Evolutionary conservation across 1,140 invertebrate genomes (phyloP), one percentile per base, ranked within the genome.

Genomic region (Dendroctonus ponderosae): DNA sequence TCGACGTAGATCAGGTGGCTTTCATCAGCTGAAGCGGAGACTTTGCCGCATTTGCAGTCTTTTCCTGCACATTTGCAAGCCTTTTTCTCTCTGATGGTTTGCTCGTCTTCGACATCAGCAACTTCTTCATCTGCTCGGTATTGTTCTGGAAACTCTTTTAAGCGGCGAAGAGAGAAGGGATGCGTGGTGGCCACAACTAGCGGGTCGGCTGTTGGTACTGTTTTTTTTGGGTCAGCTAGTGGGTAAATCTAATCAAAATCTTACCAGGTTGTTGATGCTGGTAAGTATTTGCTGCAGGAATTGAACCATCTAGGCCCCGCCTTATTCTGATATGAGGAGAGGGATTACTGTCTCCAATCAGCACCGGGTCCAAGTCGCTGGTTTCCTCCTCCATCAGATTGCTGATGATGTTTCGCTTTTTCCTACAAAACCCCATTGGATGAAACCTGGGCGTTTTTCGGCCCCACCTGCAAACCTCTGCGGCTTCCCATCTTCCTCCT

Each of bases 371-470:
- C 7, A 78, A 51, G 38, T 74, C 66, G 7, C 66, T 68, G 26
- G 67, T 74, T 66, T 76, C 75, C 57, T 71, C 69, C 26, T 75
- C 70, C 26, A 75, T 14, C 43, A 78, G 51, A 38, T 42, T 74
- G 41, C 67, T 72, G 0, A 67, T 40, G 3, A 67, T 62, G 8
- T 72, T 64, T 11, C 73, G 61, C 56, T 75, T 75, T 41, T 67
- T 69, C 8, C 73, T 69, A 43, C 12, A 46, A 43, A 69, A 67
- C 7, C 37, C 9, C 7, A 56, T 3, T 26, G 39, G 38, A 37
- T 11, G 9, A 8, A n/a, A 62, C 60, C 60, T 62, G 46, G 6
- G 5, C 7, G 0, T n/a, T 50, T 48, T 70, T 62, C 12, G 7
- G 58, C 48, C 37, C 68, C 42, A 51, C 38, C 38, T 57, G 49